These are phyloP conservation scores for Gavia stellata DNA, from an alignment of 2,113 vertebrate genomes.

Conservation along the genomic window DNA sequence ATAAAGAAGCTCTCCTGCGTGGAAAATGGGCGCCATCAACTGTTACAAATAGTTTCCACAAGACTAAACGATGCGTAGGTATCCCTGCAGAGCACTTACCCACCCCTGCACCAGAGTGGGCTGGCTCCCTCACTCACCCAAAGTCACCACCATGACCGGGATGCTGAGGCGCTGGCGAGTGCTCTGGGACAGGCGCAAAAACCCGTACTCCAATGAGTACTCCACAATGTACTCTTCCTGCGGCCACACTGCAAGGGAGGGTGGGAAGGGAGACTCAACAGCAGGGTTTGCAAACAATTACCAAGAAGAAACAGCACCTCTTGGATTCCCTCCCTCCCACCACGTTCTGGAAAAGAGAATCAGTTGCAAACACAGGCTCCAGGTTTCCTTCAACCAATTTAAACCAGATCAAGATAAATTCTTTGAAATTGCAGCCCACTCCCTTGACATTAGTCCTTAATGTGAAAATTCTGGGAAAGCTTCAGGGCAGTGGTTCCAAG, in stretches of 20 bases:
- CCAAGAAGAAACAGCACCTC: not conserved
- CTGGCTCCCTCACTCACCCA: constrained; percentile 78
- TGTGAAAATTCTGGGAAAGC: not conserved
- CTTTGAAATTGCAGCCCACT: not conserved
- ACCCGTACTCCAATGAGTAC: constrained; percentile 94
- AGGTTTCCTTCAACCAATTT: not conserved
- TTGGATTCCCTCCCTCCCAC: not conserved
- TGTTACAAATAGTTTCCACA: not conserved
- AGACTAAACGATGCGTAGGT: fast-evolving
- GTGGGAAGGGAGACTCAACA: not conserved
- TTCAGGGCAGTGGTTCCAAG: not conserved
- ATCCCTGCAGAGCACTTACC: not conserved
- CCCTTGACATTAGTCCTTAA: not conserved
- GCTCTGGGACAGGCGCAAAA: constrained; percentile 92
- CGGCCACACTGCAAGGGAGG: constrained; percentile 81
- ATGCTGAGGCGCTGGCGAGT: constrained; percentile 93
- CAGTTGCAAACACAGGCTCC: not conserved
- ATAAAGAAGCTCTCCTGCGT: not conserved
- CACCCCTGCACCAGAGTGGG: not conserved
- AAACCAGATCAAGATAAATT: not conserved
- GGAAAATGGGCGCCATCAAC: not conserved
- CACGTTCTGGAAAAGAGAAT: not conserved
- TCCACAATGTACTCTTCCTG: constrained; percentile 98
- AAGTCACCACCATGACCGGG: constrained; percentile 95
- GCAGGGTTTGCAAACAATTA: not conserved